Evolutionary conservation across 2,888 invertebrate species (phyloP), one percentile per base, ranked within the genome.

Genomic region (Drosophila subquinaria): DNA sequence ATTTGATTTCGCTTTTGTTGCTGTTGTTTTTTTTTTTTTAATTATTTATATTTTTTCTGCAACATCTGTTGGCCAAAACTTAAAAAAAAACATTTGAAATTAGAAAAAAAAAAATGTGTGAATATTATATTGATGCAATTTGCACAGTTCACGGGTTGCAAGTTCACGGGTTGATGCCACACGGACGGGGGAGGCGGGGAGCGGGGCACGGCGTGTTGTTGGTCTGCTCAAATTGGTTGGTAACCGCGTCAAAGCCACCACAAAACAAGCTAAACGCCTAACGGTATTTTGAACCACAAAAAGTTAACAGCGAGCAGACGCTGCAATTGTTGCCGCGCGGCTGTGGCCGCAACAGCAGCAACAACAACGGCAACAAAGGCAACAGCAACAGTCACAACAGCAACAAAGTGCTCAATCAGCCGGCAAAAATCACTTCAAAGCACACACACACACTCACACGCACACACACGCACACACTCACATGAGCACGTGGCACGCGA

Each of bases 241-340:
- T 65, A 77, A 75, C 81, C 88, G 72, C 81, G 72, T 71, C 81
- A 82, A 82, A 84, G 78, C 67, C 62, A 74, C 88, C 85, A 15
- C 85, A 82, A 79, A 81, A 78, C 82, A 78, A 81, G 86, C 82
- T 82, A 76, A 69, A 64, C 57, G 35, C 50, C 47, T 60, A 65
- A 69, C 36, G 35, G 13, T 36, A n/a, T 45, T 42, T 59, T n/a
- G 20, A 36, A 57, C 66, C 67, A 59, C 69, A 53, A 53, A 53
- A 38, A 11, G 53, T 15, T 40, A 64, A 57, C 73, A 76, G 63
- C 70, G 69, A 45, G 48, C 43, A 50, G 69, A 62, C 45, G 23
- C 42, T 65, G 70, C 60, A 73, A 64, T 59, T 73, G 63, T 57
- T 69, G 69, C 69, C 56, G 47, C 17, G 33, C n/a, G 8, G 30